A percentile compares a stretch with the other conserved stretches of the same genome.
Conservation (phyloP, 1,140 invertebrate species). For the Habropoda laboriosa region DNA sequence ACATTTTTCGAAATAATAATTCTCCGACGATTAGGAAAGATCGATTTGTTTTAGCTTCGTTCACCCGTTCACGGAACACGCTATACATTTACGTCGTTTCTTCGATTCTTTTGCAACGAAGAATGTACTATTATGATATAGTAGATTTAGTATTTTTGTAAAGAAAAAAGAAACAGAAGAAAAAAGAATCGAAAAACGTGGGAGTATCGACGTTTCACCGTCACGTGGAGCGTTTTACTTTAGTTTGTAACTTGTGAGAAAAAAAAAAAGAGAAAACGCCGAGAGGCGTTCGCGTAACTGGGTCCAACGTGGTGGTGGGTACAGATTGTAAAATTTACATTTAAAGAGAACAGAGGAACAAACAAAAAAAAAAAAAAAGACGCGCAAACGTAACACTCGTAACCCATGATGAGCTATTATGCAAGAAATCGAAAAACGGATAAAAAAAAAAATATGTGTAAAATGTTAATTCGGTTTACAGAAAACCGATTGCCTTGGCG, state of each 20-base stretch:
- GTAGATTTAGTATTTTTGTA: too few relatives aligned
- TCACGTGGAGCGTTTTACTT: constrained; percentile 35
- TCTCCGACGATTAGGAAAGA: too few relatives aligned
- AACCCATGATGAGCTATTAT: constrained; percentile 53
- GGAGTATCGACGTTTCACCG: constrained; percentile 19
- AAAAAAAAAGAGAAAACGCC: constrained; percentile 34
- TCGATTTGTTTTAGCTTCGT: too few relatives aligned
- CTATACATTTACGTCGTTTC: not conserved
- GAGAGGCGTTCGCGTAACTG: constrained; percentile 58
- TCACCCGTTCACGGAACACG: too few relatives aligned
- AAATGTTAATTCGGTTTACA: constrained; percentile 19
- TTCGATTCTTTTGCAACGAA: constrained; percentile 10
- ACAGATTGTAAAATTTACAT: constrained; percentile 64
- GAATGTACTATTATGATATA: too few relatives aligned
- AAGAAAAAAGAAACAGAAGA: too few relatives aligned
- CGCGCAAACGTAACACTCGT: constrained; percentile 60
- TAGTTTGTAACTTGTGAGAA: constrained; percentile 48
- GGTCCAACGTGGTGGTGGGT: constrained; percentile 72
- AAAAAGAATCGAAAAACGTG: not conserved
- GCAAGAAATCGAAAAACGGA: constrained; percentile 21
- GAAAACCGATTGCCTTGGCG: constrained; percentile 1
- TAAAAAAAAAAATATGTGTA: not conserved
- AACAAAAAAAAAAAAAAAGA: constrained; percentile 39
- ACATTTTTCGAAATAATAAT: too few relatives aligned
- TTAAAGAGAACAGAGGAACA: constrained; percentile 27